Evolutionary conservation across 2,797 vertebrate genomes (phyloP), one percentile per base, ranked within the genome.

Genomic region (Sylvilagus floridanus): DNA sequence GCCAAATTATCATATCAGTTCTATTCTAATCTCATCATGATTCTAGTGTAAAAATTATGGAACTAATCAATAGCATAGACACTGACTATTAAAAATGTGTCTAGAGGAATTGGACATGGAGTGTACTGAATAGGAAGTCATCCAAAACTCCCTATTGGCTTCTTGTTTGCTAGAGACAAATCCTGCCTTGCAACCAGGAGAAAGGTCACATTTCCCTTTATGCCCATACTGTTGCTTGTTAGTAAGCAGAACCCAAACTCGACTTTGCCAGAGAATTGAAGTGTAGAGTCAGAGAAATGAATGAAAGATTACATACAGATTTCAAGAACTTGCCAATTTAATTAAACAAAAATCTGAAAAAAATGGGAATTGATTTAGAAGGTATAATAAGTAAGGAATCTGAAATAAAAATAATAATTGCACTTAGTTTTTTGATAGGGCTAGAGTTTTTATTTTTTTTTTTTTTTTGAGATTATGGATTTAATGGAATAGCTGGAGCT

Each of bases 401-500:
- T 83, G 9, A 65, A 63, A 17, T 13, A 47, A 91, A 63, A 92
- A 84, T 79, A 72, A 1, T 79, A 92, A 92, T 92, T 52, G 79
- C 57, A 17, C 52, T 75, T 78, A 81, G 26, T 88, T 92, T 93
- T 72, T 54, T 91, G 57, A 50, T 84, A 50, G 47, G 42, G 78
- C 42, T 47, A 47, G 42, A 47, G 42, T 47, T 47, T 47, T 47
- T 47, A 47, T 47, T 47, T 47, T 47, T 90, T 32, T 2, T 63
- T 7, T 52, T 75, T 94, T 52, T 75, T 90, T 54, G 32, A 82
- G 79, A 89, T 76, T 96, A 16, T 76, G 30, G 88, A 57, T 93
- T 88, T 88, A 86, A 84, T 95, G 16, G 9, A 79, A 88, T 88
- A 84, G 37, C 54, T 71, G 68, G 37, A 66, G 37, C 30, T 86